Evolutionary conservation across 1,140 invertebrate genomes (phyloP), one percentile per base, ranked within the genome.

Genomic region (Drosophila simulans): DNA sequence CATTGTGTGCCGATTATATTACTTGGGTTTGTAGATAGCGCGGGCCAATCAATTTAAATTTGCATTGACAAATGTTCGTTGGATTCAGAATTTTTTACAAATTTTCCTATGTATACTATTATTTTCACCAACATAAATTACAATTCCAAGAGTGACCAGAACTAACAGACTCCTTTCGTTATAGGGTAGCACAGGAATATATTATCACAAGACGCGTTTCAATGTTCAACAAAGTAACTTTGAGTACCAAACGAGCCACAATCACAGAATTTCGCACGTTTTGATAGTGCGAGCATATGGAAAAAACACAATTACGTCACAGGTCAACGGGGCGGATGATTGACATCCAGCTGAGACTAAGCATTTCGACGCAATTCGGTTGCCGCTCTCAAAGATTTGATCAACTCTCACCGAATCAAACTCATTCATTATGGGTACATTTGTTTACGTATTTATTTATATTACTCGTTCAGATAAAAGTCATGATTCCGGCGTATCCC

Each of bases 401-500:
- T n/a, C 17, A 42, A 51, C 40, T 54, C 58, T 42, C 12, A 15
- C 13, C 46, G 13, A 49, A 49, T 34, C 8, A 51, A 51, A 34
- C 53, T 64, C 22, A 25, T 53, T 66, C 22, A 31, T 45, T 52
- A 39, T 74, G 66, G 11, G 57, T 37, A 57, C 62, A 66, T 57
- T 85, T 68, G 60, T 91, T 65, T 58, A 58, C 27, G 31, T 15
- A 56, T 55, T 57, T 34, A 15, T 57, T 57, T 42, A 35, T 25
- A 39, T 60, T 48, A 66, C 45, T 66, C 64, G 37, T 88, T 82
- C 31, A 65, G 54, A 58, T 80, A 66, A 40, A 78, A 74, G 57
- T 91, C 90, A 55, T 77, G 75, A 49, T 82, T 79, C 45, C 68
- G 74, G 8, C 88, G 54, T 7, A 43, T 46, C 5, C 74, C 70